A percentile compares a stretch with the other conserved stretches of the same genome.
phyloP scores from a whole-genome alignment of 2,797 vertebrate species.

The Onychomys torridus region DNA sequence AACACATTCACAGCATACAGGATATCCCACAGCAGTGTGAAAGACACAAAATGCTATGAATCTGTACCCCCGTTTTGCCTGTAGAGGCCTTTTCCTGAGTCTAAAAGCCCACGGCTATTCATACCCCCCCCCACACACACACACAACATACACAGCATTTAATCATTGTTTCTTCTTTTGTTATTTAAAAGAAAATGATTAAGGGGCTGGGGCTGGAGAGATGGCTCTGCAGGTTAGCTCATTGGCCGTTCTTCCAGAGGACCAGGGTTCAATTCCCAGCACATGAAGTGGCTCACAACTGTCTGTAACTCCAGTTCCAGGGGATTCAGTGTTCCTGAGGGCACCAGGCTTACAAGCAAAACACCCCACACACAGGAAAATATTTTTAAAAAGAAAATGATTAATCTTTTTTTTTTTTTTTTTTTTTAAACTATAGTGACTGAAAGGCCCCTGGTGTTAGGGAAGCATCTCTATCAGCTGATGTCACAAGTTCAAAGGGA shows the following conservation, averaged over 20 bases:
- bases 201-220: neutral
- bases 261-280: neutral
- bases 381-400: neutral
- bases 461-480: neutral
- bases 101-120: neutral
- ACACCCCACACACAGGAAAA: neutral
- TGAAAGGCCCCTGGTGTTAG: neutral
- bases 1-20: too few relatives aligned
- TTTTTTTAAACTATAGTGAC: neutral
- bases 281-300: neutral
- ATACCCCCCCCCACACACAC: too few relatives aligned
- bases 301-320: neutral
- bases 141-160: neutral
- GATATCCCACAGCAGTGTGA: neutral
- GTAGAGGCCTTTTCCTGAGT: neutral
- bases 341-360: neutral
- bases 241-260: neutral
- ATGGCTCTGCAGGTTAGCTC: neutral
- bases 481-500: neutral
- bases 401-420: neutral
- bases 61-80: neutral
- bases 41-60: neutral
- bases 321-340: neutral
- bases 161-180: neutral
- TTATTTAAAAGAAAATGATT: slow-evolving; percentile 58